Evolutionary conservation across 2,888 invertebrate genomes (phyloP).

Genomic region (Heterodera filipjevi): DNA sequence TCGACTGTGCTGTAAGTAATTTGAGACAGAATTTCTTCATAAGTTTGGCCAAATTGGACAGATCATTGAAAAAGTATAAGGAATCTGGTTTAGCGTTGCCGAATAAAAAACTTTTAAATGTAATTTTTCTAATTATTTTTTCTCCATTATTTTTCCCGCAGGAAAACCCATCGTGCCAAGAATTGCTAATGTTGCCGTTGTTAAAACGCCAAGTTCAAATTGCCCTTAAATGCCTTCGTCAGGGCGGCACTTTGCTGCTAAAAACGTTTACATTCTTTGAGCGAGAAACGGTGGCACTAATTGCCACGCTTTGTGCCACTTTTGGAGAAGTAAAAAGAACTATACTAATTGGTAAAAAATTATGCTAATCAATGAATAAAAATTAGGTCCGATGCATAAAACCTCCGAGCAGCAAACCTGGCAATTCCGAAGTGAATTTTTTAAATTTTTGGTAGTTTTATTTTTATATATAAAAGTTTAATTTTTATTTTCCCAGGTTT

Average conservation of each 20-base stretch:
- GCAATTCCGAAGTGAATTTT: conserved; percentile 50
- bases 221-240: conserved; percentile 37
- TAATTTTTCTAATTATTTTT: conserved; percentile 7
- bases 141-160: conserved; percentile 26
- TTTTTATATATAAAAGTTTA: too few relatives aligned
- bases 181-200: conserved; percentile 36
- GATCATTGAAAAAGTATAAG: too few relatives aligned
- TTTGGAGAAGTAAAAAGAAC: conserved; percentile 1
- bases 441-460: neutral
- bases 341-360: conserved; percentile 25
- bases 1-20: conserved; percentile 41
- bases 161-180: conserved; percentile 46
- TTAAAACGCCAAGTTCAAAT: conserved; percentile 41
- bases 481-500: conserved; percentile 15
- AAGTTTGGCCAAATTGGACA: too few relatives aligned
- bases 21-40: neutral
- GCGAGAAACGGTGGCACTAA: conserved; percentile 30
- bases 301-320: conserved; percentile 30
- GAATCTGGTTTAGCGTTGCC: too few relatives aligned
- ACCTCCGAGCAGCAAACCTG: conserved; percentile 47
- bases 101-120: neutral
- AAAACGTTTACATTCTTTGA: conserved; percentile 45
- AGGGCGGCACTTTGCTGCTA: conserved; percentile 43
- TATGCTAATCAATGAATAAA: neutral
- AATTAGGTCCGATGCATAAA: conserved; percentile 38